Base-by-base conservation (phyloP, 1,140 invertebrate species). In the Lamellibrachia luymesi region DNA sequence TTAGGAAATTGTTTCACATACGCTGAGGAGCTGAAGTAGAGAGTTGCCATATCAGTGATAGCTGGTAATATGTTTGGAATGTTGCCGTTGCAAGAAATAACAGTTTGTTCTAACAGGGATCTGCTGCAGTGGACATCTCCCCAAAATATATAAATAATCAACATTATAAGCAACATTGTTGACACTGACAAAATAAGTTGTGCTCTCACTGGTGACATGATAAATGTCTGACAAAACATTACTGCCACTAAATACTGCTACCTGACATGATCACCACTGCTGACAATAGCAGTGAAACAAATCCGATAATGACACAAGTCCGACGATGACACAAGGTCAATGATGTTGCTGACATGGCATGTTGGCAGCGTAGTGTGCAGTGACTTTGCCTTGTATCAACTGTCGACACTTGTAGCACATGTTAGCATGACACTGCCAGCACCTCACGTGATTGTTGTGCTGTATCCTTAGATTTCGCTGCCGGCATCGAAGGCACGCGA, bases 361-460 rank as follows among this genome's bases (percentile, higher is more conserved):
- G 27, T 90, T 91, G 51, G 89, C 22, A 22, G 64, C 93, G 90
- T 94, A 95, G 93, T 95, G 94, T 22, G 90, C 91, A 27, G 94
- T 94, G 50, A 95, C 92, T 4, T 56, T 91, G 10, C 94, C 94
- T 52, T 25, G 93, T 10, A 95, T 92, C 22, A 90, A 91, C 38
- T 92, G n/a, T 25, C 92, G 92, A 92, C 95, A 95, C 25, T 92
- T 64, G 92, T 94, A 95, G 93, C 95, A 95, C 8, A 95, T 93
- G 80, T 94, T 94, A 25, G 89, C 92, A 80, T 94, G 94, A 93
- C 95, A 95, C 89, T 94, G 94, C 94, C 94, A 95, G 93, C 95
- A 95, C 89, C 94, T 94, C 1, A 95, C 93, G 93, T 95, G 94
- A 92, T 95, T 95, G 91, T 95, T 95, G 13, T 93, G 92, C 56